Base-by-base conservation (phyloP, 37 sponge, comb jelly and placozoan species). In the Eunapius fragilis region DNA sequence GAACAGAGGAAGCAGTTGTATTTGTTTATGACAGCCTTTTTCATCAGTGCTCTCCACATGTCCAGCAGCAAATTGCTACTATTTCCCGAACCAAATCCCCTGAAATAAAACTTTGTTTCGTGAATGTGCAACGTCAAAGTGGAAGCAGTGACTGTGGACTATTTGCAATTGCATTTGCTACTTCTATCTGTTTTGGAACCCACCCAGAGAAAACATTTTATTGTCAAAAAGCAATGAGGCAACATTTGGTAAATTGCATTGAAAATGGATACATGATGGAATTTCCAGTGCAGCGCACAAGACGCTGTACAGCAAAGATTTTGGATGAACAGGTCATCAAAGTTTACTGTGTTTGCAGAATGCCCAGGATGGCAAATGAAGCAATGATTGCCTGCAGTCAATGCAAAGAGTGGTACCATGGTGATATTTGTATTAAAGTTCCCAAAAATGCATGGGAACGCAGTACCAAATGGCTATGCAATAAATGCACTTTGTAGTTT, bases 321-420 rank as follows among this genome's bases (percentile, higher is more conserved):
- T n/a, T n/a, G n/a, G n/a, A n/a, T n/a, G n/a, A n/a, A n/a, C n/a
- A n/a, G n/a, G n/a, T n/a, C n/a, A 41, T 41, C 3, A 34, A 32
- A 23, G 77, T 76, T 19, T 76, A 34, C 11, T 76, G 77, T 41
- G n/a, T 76, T 76, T 76, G 77, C 37, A 76, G 77, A 76, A 76
- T 76, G 77, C n/a, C n/a, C n/a, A n/a, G n/a, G n/a, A n/a, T n/a
- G n/a, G n/a, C 41, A 37, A 0, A 24, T 41, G 3, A 33, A 41
- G 34, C 77, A 24, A 34, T 41, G 37, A 25, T 41, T 41, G 37
- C 77, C 77, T 76, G 33, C 31, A 30, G 34, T 76, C 38, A 25
- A 33, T 25, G 25, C 25, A n/a, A n/a, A n/a, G n/a, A n/a, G 28
- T 75, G 77, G 77, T 76, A 34, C 25, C 77, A 76, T 9, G 77